phyloP scores from a whole-genome alignment of 2,888 invertebrate genomes.

The Dione vanillae region DNA sequence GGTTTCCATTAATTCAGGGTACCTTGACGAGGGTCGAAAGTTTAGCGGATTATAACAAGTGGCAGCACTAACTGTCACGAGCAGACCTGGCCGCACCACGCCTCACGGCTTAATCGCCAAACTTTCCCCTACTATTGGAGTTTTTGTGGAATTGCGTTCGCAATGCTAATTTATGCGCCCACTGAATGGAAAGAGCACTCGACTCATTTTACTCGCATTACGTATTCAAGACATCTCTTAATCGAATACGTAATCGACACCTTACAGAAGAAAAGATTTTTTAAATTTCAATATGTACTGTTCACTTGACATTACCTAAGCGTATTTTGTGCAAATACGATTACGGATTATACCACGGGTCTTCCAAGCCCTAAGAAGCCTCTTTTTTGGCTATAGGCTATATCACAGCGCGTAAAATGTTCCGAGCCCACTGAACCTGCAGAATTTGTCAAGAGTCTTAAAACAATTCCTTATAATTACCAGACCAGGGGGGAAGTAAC shows the following conservation, averaged over 20 bases:
- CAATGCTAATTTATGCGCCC: constrained; percentile 78
- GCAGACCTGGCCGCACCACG: constrained; percentile 80
- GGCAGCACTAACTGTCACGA: constrained; percentile 82
- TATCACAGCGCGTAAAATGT: too few species aligned
- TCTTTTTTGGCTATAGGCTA: too few species aligned
- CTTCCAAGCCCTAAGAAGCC: too few species aligned
- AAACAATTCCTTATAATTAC: too few species aligned
- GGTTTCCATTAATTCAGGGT: constrained; percentile 77
- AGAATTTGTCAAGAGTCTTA: too few species aligned
- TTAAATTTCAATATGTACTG: constrained; percentile 15
- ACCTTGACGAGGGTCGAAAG: constrained; percentile 83
- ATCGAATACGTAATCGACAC: constrained; percentile 61
- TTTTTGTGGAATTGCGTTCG: constrained; percentile 78
- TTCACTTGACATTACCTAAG: background rate
- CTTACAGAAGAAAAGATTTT: constrained; percentile 33
- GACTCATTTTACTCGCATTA: constrained; percentile 69
- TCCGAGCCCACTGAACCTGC: too few species aligned
- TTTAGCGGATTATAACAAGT: constrained; percentile 83
- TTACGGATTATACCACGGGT: too few species aligned
- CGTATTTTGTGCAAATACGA: background rate
- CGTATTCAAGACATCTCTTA: constrained; percentile 80
- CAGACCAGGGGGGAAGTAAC: too few species aligned
- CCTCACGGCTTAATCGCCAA: constrained; percentile 82
- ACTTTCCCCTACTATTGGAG: constrained; percentile 82
- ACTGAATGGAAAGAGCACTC: constrained; percentile 69